Percentiles rank a stretch among this genome's conserved stretches.
Evolutionary conservation across 2,113 vertebrate species (phyloP).

Genomic region (Centropus bengalensis): DNA sequence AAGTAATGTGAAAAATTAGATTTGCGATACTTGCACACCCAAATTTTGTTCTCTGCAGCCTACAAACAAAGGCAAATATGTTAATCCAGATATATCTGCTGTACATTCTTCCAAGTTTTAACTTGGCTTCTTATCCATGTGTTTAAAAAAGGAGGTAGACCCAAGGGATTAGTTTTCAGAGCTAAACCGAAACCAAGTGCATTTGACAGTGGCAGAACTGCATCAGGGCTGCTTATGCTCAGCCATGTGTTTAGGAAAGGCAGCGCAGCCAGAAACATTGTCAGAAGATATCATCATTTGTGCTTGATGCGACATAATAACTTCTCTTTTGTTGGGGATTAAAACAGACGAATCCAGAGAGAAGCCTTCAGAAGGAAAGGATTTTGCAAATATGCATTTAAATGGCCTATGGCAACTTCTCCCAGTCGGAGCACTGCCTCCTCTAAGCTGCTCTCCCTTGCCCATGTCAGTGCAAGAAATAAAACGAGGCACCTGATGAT

Average conservation of each 20-base stretch:
- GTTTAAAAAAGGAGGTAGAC: neutral
- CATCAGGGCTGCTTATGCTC: neutral
- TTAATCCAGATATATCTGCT: neutral
- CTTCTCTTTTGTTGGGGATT: neutral
- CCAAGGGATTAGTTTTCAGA: neutral
- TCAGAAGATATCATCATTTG: conserved; percentile 26
- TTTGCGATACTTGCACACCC: neutral
- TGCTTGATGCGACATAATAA: neutral
- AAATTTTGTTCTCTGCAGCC: neutral
- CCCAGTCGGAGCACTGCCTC: neutral
- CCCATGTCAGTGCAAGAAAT: neutral
- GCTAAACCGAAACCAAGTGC: neutral
- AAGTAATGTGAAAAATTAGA: neutral
- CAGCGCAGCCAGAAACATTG: neutral
- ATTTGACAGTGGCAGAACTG: conserved; percentile 2
- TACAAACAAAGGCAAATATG: neutral
- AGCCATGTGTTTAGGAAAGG: conserved; percentile 8
- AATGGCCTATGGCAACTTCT: neutral
- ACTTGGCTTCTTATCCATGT: neutral
- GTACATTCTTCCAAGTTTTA: neutral
- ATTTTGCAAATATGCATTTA: neutral
- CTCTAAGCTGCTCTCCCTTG: neutral
- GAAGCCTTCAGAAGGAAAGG: neutral
- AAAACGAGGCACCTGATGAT: neutral
- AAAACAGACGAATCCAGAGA: neutral